A percentile compares a stretch with the other conserved stretches of the same genome.
Evolutionary conservation across 2,888 invertebrate genomes (phyloP).

Genomic region (Ceraclea dissimilis): DNA sequence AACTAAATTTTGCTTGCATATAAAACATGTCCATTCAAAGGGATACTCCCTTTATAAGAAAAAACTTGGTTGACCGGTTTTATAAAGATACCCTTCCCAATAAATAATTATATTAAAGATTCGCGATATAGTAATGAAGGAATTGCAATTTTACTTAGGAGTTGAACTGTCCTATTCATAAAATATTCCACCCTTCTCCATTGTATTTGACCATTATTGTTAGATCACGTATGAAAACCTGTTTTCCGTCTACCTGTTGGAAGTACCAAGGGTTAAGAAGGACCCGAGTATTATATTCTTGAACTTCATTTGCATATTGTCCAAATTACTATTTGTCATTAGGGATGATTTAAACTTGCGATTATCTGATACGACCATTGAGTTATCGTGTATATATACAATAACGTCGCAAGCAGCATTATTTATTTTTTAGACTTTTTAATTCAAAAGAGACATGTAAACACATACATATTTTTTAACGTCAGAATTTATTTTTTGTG

Average conservation of each 20-base stretch:
- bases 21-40: slow-evolving; percentile 19
- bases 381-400: not conserved
- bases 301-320: slow-evolving; percentile 16
- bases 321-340: slow-evolving; percentile 6
- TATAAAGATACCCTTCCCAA: slow-evolving; percentile 9
- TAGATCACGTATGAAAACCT: slow-evolving; percentile 21
- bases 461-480: no score
- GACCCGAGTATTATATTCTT: slow-evolving; percentile 8
- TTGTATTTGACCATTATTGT: slow-evolving; percentile 24
- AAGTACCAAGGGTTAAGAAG: slow-evolving; percentile 16
- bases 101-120: slow-evolving; percentile 10
- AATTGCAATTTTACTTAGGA: slow-evolving; percentile 12
- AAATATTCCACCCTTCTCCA: slow-evolving; percentile 17
- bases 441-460: no score
- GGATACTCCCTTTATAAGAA: slow-evolving; percentile 19
- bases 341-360: not conserved
- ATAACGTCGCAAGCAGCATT: not conserved
- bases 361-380: not conserved
- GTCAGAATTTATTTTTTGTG: no score
- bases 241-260: slow-evolving; percentile 25
- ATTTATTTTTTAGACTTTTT: no score
- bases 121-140: not conserved
- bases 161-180: slow-evolving; percentile 17
- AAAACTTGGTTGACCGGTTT: slow-evolving; percentile 26
- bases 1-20: not conserved